These are phyloP conservation scores for Plebejus argus DNA, from an alignment of 2,888 invertebrate species.

Conservation along the genomic window DNA sequence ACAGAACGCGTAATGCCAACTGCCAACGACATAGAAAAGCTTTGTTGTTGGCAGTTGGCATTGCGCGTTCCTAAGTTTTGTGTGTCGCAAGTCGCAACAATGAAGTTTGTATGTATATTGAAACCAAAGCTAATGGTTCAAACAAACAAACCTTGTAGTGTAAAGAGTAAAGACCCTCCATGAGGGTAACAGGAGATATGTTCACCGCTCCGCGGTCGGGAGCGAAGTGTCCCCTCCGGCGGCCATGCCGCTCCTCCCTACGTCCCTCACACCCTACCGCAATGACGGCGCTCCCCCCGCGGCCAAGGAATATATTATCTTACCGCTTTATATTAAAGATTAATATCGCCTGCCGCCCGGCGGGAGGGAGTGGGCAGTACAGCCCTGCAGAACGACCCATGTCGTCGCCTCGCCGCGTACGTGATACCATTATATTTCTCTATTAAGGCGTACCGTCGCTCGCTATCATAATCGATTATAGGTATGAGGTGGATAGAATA, in stretches of 20 bases:
- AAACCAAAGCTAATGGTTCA: not conserved
- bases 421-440: slow-evolving; percentile 51
- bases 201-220: slow-evolving; percentile 54
- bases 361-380: slow-evolving; percentile 56
- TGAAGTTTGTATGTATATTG: not conserved
- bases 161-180: not conserved
- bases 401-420: slow-evolving; percentile 68
- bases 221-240: slow-evolving; percentile 72
- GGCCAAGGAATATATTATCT: slow-evolving; percentile 64
- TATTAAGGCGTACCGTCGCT: slow-evolving; percentile 30
- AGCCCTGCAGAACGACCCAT: slow-evolving; percentile 63
- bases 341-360: slow-evolving; percentile 57
- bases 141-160: not conserved
- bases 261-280: slow-evolving; percentile 66
- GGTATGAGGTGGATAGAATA: slow-evolving; percentile 10
- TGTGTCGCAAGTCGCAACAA: not conserved
- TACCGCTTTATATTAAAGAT: slow-evolving; percentile 68
- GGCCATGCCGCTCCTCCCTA: slow-evolving; percentile 74
- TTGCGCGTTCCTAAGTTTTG: not conserved
- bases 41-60: not conserved
- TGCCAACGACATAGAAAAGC: no score
- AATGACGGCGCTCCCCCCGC: slow-evolving; percentile 52
- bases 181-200: slow-evolving; percentile 49
- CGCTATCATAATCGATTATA: slow-evolving; percentile 37
- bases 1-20: no score